phyloP scores from a whole-genome alignment of 1,140 invertebrate species.

The Leptinotarsa undecemlineata region DNA sequence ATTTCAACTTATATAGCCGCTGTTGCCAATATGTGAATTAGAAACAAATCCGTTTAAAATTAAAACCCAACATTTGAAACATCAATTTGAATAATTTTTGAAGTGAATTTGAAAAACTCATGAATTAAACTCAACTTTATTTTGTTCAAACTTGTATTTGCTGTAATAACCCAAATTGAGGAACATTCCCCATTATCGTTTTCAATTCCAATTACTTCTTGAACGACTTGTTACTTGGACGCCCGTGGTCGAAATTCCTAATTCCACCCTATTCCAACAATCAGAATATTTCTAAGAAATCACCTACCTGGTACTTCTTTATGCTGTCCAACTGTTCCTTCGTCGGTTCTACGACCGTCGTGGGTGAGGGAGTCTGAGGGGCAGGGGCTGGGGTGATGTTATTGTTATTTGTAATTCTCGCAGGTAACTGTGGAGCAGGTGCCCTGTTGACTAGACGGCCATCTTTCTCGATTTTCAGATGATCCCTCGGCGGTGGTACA shows the following conservation, averaged over 20 bases:
- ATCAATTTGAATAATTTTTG: no score
- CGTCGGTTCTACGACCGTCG: constrained; percentile 65
- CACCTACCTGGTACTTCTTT: constrained; percentile 80
- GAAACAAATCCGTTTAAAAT: no score
- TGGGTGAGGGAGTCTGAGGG: constrained; percentile 45
- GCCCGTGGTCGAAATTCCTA: neutral
- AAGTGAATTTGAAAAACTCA: no score
- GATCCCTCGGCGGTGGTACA: constrained; percentile 75
- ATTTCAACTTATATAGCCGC: no score
- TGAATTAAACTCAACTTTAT: no score
- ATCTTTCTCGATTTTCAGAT: constrained; percentile 65
- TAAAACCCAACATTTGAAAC: no score
- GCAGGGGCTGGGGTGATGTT: constrained; percentile 55
- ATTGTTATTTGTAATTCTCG: constrained; percentile 60
- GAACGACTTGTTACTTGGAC: neutral
- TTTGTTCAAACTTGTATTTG: no score
- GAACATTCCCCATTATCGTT: no score
- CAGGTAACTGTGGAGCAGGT: constrained; percentile 70
- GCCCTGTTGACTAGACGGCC: constrained; percentile 67
- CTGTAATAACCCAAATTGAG: no score
- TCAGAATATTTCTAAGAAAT: neutral
- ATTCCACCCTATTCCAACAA: neutral
- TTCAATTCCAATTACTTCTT: no score
- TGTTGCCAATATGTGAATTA: no score
- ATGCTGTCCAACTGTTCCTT: constrained; percentile 87